Percentiles rank a stretch among this genome's conserved stretches.
These are phyloP conservation scores for Lordiphosa mommai DNA, from an alignment of 1,140 invertebrate species.

Conservation along the genomic window DNA sequence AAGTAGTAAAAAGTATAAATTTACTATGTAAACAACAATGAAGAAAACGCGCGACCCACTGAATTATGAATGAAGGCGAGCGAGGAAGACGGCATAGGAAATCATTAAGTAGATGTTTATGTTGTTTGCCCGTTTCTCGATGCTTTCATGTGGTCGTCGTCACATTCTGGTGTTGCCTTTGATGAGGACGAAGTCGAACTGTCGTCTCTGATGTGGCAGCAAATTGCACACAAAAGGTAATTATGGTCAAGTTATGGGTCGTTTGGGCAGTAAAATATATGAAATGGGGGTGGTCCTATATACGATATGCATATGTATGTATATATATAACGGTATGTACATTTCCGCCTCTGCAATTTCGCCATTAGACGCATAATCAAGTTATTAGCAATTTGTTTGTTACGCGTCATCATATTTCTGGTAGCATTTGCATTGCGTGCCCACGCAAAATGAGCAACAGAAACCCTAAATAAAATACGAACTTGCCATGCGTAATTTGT, in stretches of 20 bases:
- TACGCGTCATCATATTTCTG: slow-evolving; percentile 43
- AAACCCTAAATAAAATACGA: slow-evolving; percentile 38
- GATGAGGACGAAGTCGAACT: slow-evolving; percentile 36
- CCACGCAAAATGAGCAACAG: slow-evolving; percentile 51
- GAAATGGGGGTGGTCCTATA: slow-evolving; percentile 39
- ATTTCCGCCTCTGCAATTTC: slow-evolving; percentile 50
- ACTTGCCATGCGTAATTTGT: slow-evolving; percentile 76
- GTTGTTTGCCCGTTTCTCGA: slow-evolving; percentile 28
- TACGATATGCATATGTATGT: slow-evolving; percentile 8
- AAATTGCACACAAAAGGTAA: slow-evolving; percentile 55
- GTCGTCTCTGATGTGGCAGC: slow-evolving; percentile 62
- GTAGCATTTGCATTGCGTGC: slow-evolving; percentile 44
- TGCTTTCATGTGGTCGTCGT: slow-evolving; percentile 73
- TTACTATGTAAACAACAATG: slow-evolving; percentile 74
- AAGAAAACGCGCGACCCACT: slow-evolving; percentile 34
- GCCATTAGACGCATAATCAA: slow-evolving; percentile 72
- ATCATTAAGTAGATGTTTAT: slow-evolving; percentile 76
- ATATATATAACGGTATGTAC: background rate
- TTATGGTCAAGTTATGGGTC: slow-evolving; percentile 63
- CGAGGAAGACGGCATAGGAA: slow-evolving; percentile 46
- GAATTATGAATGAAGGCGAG: slow-evolving; percentile 55
- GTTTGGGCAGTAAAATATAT: slow-evolving; percentile 43
- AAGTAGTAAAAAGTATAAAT: slow-evolving; percentile 78
- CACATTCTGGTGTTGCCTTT: slow-evolving; percentile 52
- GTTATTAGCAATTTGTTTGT: slow-evolving; percentile 71